Evolutionary conservation across 2,888 invertebrate species (phyloP), one percentile per base, ranked within the genome.

Genomic region (Caenorhabditis sp.): DNA sequence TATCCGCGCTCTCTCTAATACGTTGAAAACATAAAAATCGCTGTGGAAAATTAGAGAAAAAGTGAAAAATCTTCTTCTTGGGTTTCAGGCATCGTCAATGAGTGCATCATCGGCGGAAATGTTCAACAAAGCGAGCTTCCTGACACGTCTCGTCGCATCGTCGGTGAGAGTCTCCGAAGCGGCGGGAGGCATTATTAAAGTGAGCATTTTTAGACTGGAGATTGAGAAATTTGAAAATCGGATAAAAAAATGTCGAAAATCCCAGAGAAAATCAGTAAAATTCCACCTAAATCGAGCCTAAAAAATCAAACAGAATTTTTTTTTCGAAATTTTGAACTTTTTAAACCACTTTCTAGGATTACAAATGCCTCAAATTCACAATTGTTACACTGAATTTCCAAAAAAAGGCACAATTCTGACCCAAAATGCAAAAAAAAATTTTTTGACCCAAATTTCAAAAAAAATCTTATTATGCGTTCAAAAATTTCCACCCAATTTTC

Each of bases 161-260:
- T 93, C 93, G 59, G 93, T 93, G 0, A 87, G 92, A 26, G 92
- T 93, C 8, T 92, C 93, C 2, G 91, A 93, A 76, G 86, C 92
- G 58, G 93, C 93, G 10, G 93, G 93, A 22, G 87, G 83, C 26
- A 92, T 94, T 64, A 93, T 94, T 61, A 91, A 93, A 85, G 91
- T 90, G 54, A 22, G 64, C 26, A 12, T 54, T 54, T 58, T 58
- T n/a, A n/a, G 14, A 38, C 6, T 38, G 38, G 6, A 38, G 6
- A 38, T 10, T 12, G 12, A 10, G 12, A 10, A 38, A 38, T 10
- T n/a, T 7, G 26, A 58, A 58, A 58, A 26, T 54, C 5, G 19
- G 6, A 22, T 1, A n/a, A 19, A 49, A 56, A 56, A 26, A 19
- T 10, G 24, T 8, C 7, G 10, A 54, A 54, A 54, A 22, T 38